Conservation (phyloP, 1,140 invertebrate genomes). For the Helicoverpa zea region DNA sequence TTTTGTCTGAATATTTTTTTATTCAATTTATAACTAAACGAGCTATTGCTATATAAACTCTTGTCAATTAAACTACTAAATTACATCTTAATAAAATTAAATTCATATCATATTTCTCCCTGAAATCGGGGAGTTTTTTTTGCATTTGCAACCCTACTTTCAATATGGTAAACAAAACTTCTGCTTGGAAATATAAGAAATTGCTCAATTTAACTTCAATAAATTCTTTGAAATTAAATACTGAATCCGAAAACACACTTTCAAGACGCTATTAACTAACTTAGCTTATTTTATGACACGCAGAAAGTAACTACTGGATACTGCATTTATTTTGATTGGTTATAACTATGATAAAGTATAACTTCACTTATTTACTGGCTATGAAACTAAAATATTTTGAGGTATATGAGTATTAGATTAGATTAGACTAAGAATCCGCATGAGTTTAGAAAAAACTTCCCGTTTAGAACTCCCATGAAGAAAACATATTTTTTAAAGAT, state of each 20-base stretch:
- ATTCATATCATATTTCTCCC: neutral
- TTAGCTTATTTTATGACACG: neutral
- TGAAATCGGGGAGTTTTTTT: neutral
- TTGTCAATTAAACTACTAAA: conserved; percentile 23
- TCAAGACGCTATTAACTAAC: neutral
- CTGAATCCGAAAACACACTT: neutral
- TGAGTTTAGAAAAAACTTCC: no score
- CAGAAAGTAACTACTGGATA: no score
- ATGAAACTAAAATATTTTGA: no score
- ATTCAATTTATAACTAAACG: neutral
- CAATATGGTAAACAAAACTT: no score
- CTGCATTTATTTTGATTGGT: no score
- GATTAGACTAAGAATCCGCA: no score
- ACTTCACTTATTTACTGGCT: no score
- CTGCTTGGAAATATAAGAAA: conserved; percentile 5
- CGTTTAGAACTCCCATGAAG: no score
- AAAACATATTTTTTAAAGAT: no score
- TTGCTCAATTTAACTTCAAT: conserved; percentile 30
- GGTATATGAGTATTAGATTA: no score
- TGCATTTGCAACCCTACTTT: neutral
- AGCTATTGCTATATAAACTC: conserved; percentile 6
- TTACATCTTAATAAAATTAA: neutral
- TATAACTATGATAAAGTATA: no score
- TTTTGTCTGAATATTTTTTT: neutral
- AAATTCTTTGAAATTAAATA: neutral